Evolutionary conservation across 1,140 invertebrate genomes (phyloP).

Genomic region (Planococcus citri): DNA sequence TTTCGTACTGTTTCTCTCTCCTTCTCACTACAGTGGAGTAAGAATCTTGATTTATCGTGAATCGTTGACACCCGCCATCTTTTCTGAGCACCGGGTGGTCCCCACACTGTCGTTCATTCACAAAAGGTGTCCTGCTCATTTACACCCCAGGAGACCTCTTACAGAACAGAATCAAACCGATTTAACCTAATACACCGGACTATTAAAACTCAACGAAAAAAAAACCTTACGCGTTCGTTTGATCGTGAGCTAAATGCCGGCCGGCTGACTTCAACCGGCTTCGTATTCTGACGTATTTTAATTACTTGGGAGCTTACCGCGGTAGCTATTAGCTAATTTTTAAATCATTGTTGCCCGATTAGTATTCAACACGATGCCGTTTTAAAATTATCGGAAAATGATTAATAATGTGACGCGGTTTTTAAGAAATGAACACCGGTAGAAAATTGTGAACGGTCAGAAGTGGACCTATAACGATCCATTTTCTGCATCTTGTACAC

Average conservation of each 20-base stretch:
- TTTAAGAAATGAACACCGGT: background rate
- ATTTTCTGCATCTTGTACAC: background rate
- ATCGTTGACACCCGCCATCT: slow-evolving; percentile 12
- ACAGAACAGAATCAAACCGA: slow-evolving; percentile 18
- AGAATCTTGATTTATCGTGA: slow-evolving; percentile 15
- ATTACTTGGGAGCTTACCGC: background rate
- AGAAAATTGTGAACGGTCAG: background rate
- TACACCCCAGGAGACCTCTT: slow-evolving; percentile 16
- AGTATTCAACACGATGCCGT: background rate
- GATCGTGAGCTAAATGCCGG: background rate
- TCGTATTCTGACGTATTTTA: background rate
- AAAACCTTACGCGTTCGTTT: background rate
- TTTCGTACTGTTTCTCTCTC: background rate
- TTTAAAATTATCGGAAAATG: background rate
- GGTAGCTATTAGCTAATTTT: background rate
- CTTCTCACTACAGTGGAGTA: background rate
- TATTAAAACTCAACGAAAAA: slow-evolving; percentile 9
- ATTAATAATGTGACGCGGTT: background rate
- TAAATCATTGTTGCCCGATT: background rate
- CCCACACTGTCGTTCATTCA: slow-evolving; percentile 18
- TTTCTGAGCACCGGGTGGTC: slow-evolving; percentile 13
- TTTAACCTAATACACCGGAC: slow-evolving; percentile 18
- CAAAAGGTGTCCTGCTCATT: slow-evolving; percentile 17
- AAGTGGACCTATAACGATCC: background rate
- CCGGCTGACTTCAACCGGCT: background rate